Evolutionary conservation across 2,888 invertebrate species (phyloP).

Genomic region (Autographa gamma): DNA sequence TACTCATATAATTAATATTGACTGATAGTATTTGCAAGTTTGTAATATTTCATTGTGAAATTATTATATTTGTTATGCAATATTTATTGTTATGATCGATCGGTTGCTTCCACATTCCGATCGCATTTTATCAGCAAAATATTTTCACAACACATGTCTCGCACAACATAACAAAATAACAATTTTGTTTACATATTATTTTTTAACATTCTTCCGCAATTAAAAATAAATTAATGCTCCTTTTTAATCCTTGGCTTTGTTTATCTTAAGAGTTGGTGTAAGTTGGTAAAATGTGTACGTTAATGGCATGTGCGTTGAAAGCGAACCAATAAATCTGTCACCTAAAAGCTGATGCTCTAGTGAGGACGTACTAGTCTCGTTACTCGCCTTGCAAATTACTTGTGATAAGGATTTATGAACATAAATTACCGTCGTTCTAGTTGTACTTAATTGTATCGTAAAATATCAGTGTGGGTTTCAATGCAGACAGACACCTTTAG

Average conservation of each 20-base stretch:
- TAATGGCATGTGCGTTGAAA: conserved; percentile 66
- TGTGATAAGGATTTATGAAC: conserved; percentile 49
- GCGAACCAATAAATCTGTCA: conserved; percentile 71
- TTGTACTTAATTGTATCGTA: conserved; percentile 23
- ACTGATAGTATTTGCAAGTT: conserved; percentile 38
- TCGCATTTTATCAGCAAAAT: conserved; percentile 78
- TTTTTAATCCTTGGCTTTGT: conserved; percentile 41
- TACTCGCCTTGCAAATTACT: conserved; percentile 54
- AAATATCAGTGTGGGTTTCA: conserved; percentile 31
- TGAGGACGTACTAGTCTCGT: conserved; percentile 41
- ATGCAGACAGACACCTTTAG: conserved; percentile 33
- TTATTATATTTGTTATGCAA: conserved; percentile 75
- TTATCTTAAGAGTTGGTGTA: conserved; percentile 35
- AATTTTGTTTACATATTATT: conserved; percentile 44
- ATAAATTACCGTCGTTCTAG: conserved; percentile 41
- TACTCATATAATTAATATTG: conserved; percentile 10
- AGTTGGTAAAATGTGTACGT: conserved; percentile 47
- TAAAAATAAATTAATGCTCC: conserved; percentile 30
- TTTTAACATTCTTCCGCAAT: conserved; percentile 44
- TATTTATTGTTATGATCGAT: conserved; percentile 72
- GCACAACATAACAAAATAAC: conserved; percentile 69
- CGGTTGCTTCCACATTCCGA: conserved; percentile 83
- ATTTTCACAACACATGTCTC: conserved; percentile 74
- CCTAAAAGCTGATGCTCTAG: conserved; percentile 55
- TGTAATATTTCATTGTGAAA: conserved; percentile 59